Evolutionary conservation across 1,140 invertebrate genomes (phyloP), one percentile per base, ranked within the genome.

Genomic region (Venturia canescens): DNA sequence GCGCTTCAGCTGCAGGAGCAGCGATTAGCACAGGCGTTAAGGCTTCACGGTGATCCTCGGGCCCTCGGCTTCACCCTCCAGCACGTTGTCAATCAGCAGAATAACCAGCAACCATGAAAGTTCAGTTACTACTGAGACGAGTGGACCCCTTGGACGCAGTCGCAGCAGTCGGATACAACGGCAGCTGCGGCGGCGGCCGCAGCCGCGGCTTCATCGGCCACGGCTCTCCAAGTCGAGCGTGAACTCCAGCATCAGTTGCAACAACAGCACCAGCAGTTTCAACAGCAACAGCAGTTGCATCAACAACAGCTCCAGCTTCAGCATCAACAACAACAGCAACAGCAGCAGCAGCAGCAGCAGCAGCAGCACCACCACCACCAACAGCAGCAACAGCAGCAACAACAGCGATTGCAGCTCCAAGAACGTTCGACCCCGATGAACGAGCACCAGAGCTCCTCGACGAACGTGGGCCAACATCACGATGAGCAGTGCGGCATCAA

Each of bases 1-100:
- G 96, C 95, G 11, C 92, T 96, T 74, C 92, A 96, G 87, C 93
- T 97, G 69, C 96, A 96, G 86, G 96, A 97, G 86, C 96, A 96
- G 85, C 92, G 96, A 86, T 89, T 97, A 85, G 96, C 97, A 86
- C 96, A 97, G 84, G 96, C 96, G 11, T 88, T 97, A 81, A 93
- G 96, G 84, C 93, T 97, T 83, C 96, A 97, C 88, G 93, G 93
- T 48, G 94, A 95, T 87, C 94, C 94, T 2, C 92, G 94, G 57
- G 93, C 94, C 44, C 87, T 95, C 50, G 95, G 94, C 72, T 95
- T 95, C 87, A 93, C 94, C 31, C 91, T 95, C 84, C 92, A 93
- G 84, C 93, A 94, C 85, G 93, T 94, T 72, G 93, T 92, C 78
- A 92, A 94, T 76, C 93, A 94, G 83, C 93, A 93, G 79, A 93